These are phyloP conservation scores for Tapirus indicus DNA, from an alignment of 2,797 vertebrate species.

Conservation along the genomic window DNA sequence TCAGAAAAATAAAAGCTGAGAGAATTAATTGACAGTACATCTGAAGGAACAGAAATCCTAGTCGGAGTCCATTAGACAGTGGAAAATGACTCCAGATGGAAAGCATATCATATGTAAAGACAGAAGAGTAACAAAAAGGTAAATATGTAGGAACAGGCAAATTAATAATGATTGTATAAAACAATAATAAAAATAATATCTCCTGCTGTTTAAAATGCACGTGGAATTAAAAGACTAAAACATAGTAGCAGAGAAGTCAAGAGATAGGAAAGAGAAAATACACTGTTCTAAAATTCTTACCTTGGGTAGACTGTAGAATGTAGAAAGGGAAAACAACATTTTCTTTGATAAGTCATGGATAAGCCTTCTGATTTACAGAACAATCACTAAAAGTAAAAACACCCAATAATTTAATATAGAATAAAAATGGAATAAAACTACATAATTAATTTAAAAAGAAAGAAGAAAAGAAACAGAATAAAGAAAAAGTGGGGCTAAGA, in stretches of 20 bases:
- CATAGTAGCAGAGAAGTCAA: not conserved
- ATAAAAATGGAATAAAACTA: not conserved
- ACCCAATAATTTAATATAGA: not conserved
- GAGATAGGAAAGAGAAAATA: not conserved
- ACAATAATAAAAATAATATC: not conserved
- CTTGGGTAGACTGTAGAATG: not conserved
- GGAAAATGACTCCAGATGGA: not conserved
- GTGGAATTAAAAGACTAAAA: not conserved
- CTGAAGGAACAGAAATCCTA: not conserved
- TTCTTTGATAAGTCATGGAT: not conserved
- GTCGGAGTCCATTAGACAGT: not conserved
- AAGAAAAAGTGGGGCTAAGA: not conserved
- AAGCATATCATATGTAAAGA: not conserved
- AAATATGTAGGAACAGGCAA: not conserved
- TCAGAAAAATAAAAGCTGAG: not conserved
- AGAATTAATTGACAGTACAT: not conserved
- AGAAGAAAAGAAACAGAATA: too few species aligned
- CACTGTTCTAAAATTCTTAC: not conserved
- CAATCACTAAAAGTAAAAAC: not conserved
- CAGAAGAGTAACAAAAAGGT: not conserved
- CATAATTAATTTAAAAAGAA: not conserved
- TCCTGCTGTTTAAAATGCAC: not conserved
- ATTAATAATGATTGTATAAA: not conserved
- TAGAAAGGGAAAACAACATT: not conserved
- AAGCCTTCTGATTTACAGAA: not conserved